Evolutionary conservation across 2,113 vertebrate genomes (phyloP), one percentile per base, ranked within the genome.

Genomic region (Phycodurus eques): DNA sequence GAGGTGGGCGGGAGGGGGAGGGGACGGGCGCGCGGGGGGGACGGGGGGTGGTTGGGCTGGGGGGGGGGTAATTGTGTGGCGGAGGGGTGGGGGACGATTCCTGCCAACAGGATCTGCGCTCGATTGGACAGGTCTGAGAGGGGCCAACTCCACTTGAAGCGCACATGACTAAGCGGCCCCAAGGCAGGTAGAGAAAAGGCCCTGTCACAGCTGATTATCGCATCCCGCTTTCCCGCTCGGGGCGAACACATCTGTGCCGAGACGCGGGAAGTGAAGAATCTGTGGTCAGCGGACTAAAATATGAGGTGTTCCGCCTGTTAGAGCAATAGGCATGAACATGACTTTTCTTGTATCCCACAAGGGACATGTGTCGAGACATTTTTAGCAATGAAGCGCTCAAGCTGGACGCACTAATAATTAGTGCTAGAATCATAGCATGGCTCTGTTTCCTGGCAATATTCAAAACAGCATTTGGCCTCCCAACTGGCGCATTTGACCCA

Each of bases 181-280:
- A 73, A 81, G 91, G 88, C 84, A 84, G 85, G 86, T 89, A 85
- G 85, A 81, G 87, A 88, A 88, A 90, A 82, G 87, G 88, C 85
- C 87, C 85, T 92, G 91, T 92, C 92, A 90, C 84, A 78, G 78
- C 75, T 78, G 72, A 91, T 93, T 57, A 69, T 12, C 13, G 5
- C 39, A 57, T 69, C n/a, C 43, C n/a, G 43, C 43, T 9, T 15
- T 47, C 13, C 43, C 43, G 63, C 43, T 66, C 20, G 64, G 43
- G 42, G 64, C 64, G 10, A 66, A 35, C 15, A 9, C 59, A 61
- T 61, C 59, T 39, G 59, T 19, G 59, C 59, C 8, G 14, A 17
- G 59, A 35, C 59, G 7, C 15, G 31, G 59, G 31, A 35, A 35
- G 31, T 4, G 59, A 61, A 31, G 44, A 33, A 66, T 66, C 43